These are phyloP conservation scores for Microctonus brassicae DNA, from an alignment of 2,888 invertebrate genomes.

Conservation along the genomic window DNA sequence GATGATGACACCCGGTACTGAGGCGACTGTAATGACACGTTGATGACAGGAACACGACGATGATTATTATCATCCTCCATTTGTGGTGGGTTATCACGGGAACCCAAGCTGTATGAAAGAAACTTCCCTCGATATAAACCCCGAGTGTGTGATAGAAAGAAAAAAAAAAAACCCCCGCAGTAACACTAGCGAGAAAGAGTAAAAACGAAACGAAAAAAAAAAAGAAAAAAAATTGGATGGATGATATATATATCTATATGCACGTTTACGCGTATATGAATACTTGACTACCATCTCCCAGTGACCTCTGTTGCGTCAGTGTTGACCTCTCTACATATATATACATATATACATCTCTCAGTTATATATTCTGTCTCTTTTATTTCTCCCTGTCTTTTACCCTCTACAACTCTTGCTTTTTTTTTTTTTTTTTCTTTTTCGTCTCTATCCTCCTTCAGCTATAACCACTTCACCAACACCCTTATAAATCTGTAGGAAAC, in stretches of 20 bases:
- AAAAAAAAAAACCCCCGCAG: slow-evolving; percentile 41
- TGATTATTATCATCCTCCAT: slow-evolving; percentile 22
- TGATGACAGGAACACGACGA: slow-evolving; percentile 26
- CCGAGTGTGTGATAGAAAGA: not conserved
- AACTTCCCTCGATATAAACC: slow-evolving; percentile 30
- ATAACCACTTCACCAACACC: slow-evolving; percentile 37
- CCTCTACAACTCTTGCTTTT: not conserved
- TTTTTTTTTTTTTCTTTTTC: slow-evolving; percentile 12
- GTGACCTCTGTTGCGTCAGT: slow-evolving; percentile 27
- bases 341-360: too few species aligned
- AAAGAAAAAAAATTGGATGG: not conserved
- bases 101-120: slow-evolving; percentile 29
- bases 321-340: slow-evolving; percentile 25
- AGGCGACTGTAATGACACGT: slow-evolving; percentile 20
- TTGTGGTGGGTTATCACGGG: slow-evolving; percentile 24
- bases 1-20: slow-evolving; percentile 15
- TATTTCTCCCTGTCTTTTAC: not conserved
- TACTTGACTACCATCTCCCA: slow-evolving; percentile 32
- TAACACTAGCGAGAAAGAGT: slow-evolving; percentile 32
- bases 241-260: slow-evolving; percentile 38
- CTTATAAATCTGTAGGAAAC: slow-evolving; percentile 50
- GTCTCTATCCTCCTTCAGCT: slow-evolving; percentile 21
- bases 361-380: too few species aligned
- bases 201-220: not conserved
- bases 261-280: slow-evolving; percentile 36